Evolutionary conservation across 2,113 vertebrate genomes (phyloP), one percentile per base, ranked within the genome.

Genomic region (Notiomystis cincta): DNA sequence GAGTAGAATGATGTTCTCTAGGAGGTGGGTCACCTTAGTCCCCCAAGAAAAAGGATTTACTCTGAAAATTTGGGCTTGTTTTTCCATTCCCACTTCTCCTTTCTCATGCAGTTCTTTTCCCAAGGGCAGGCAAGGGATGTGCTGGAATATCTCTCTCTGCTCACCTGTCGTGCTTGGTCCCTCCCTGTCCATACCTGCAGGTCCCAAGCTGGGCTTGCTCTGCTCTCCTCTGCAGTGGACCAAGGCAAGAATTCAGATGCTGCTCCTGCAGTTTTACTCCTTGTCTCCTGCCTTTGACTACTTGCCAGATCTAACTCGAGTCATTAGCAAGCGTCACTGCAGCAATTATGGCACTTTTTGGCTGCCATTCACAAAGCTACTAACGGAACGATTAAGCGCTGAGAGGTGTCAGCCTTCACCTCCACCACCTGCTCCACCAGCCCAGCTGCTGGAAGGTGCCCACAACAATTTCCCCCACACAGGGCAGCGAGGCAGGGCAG

Each of bases 311-410:
- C 84, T 86, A 87, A 83, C 95, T 82, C n/a, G 12, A 97, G 88
- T 97, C 95, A 93, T 96, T 97, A 97, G 92, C 83, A 56, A 75
- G 73, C 47, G 11, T 84, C 84, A 25, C 92, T 70, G 85, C 93
- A 95, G 93, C 92, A 93, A 96, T 97, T 95, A 95, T 94, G 94
- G 90, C 93, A 94, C 78, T 70, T 96, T 83, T 90, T 97, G 96
- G 95, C 96, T 97, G 95, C 75, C 92, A 81, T 82, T 97, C 90
- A 93, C 82, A 84, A 93, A 96, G 88, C 85, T 25, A 50, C 95
- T 90, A 95, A 93, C 15, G 28, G 94, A 94, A 82, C 82, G 21
- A 93, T 95, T 93, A 93, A 97, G 64, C 33, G 1, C 81, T 61
- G 77, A 70, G 90, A 84, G 86, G 91, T 96, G 92, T 94, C 96